Conservation (phyloP, 2,888 invertebrate species). For the Scotopteryx bipunctaria region DNA sequence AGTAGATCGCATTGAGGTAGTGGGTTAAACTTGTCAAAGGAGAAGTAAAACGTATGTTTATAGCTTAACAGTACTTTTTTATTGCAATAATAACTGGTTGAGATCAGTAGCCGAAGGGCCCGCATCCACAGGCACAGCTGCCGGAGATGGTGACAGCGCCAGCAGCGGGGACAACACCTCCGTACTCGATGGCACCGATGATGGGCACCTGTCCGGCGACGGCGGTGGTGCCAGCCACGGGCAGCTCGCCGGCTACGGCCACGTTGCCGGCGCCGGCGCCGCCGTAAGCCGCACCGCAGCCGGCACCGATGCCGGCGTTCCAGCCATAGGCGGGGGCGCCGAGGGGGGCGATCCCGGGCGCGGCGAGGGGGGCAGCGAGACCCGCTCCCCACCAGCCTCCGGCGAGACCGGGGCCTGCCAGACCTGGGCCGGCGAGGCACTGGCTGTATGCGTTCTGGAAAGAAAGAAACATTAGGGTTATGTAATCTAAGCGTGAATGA, state of each 20-base stretch:
- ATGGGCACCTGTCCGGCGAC: slow-evolving; percentile 53
- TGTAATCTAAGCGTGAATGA: too few species aligned
- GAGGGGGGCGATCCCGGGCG: background rate
- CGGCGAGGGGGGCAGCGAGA: background rate
- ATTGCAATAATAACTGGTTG: too few species aligned
- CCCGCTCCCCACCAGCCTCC: slow-evolving; percentile 1
- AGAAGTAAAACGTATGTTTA: too few species aligned
- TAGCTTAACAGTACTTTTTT: too few species aligned
- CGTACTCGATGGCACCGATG: slow-evolving; percentile 51
- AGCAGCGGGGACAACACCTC: slow-evolving; percentile 51
- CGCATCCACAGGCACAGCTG: slow-evolving; percentile 50
- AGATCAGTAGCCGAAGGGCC: too few species aligned
- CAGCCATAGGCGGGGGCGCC: slow-evolving; percentile 4
- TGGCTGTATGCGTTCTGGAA: slow-evolving; percentile 20
- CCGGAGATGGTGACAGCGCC: slow-evolving; percentile 56
- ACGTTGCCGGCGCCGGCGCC: slow-evolving; percentile 48
- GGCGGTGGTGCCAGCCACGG: slow-evolving; percentile 49
- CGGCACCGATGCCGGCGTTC: slow-evolving; percentile 27
- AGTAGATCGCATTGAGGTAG: too few species aligned
- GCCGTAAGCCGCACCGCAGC: slow-evolving; percentile 40
- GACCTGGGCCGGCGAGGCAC: slow-evolving; percentile 7
- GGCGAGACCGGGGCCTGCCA: background rate
- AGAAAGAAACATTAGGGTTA: too few species aligned
- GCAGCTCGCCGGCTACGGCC: slow-evolving; percentile 48
- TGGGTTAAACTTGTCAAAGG: too few species aligned